These are phyloP conservation scores for Drosophila athabasca DNA, from an alignment of 1,140 invertebrate genomes.

Conservation along the genomic window DNA sequence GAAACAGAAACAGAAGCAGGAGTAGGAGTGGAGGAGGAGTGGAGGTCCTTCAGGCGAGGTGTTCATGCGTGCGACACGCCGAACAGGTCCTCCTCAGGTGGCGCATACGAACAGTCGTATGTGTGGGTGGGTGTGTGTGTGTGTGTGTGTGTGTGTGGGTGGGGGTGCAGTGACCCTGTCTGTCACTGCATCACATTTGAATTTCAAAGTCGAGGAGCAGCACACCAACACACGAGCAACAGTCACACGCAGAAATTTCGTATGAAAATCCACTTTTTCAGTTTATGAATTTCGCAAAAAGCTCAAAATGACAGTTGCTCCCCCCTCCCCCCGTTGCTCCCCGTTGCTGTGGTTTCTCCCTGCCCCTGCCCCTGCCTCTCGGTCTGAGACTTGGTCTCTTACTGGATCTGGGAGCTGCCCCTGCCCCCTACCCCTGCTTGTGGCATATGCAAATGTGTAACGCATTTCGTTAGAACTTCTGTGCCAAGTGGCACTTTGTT, in stretches of 20 bases:
- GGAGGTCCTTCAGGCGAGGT: conserved; percentile 61
- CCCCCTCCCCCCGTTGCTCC: conserved; percentile 27
- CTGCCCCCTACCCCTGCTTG: conserved; percentile 12
- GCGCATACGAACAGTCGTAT: conserved; percentile 5
- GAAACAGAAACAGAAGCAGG: not conserved
- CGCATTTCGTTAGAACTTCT: conserved; percentile 63
- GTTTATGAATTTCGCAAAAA: conserved; percentile 82
- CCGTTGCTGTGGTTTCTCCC: conserved; percentile 31
- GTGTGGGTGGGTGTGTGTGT: not conserved
- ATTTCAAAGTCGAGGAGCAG: conserved; percentile 64
- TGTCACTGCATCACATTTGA: conserved; percentile 74
- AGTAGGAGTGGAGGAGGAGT: not conserved
- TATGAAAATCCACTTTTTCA: conserved; percentile 82
- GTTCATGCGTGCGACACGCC: conserved; percentile 79
- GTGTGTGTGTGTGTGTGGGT: not conserved
- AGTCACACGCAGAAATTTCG: conserved; percentile 74
- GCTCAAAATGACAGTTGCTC: conserved; percentile 72
- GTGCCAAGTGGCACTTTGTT: conserved; percentile 75
- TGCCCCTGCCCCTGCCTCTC: not conserved
- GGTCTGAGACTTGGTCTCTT: not conserved
- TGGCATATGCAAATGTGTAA: conserved; percentile 70
- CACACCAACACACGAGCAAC: conserved; percentile 1
- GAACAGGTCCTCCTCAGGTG: conserved; percentile 37
- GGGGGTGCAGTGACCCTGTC: conserved; percentile 15
- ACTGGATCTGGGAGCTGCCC: conserved; percentile 2